These are phyloP conservation scores for Plotosus lineatus DNA, from an alignment of 2,113 vertebrate species.

Conservation along the genomic window DNA sequence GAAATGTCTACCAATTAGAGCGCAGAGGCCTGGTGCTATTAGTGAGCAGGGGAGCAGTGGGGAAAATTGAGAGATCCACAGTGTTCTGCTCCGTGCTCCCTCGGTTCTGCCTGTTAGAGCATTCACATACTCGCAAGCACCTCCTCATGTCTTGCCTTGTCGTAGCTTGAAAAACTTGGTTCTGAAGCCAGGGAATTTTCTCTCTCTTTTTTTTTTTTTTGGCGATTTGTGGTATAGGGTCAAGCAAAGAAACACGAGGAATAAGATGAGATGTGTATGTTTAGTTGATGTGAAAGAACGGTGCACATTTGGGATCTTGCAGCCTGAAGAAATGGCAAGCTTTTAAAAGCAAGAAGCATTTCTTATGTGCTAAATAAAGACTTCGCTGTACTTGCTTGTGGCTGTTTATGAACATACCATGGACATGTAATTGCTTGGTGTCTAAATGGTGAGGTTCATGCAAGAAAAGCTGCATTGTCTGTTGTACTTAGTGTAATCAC, in stretches of 20 bases:
- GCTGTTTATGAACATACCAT: too few species aligned
- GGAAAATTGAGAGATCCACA: slow-evolving; percentile 40
- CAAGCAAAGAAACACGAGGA: too few species aligned
- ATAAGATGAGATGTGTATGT: neutral
- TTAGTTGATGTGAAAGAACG: neutral
- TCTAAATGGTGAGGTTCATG: too few species aligned
- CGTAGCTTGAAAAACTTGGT: neutral
- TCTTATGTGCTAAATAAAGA: too few species aligned
- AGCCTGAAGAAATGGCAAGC: neutral
- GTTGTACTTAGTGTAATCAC: too few species aligned
- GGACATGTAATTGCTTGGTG: too few species aligned
- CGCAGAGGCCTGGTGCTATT: slow-evolving; percentile 42
- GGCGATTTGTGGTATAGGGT: neutral
- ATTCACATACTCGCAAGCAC: neutral
- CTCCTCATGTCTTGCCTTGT: neutral
- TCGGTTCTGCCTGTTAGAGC: neutral
- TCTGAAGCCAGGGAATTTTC: neutral
- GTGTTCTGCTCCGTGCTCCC: slow-evolving; percentile 22
- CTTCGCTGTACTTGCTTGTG: too few species aligned
- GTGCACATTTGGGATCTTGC: neutral
- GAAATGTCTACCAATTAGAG: slow-evolving; percentile 71
- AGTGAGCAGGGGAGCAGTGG: slow-evolving; percentile 21
- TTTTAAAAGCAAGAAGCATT: neutral
- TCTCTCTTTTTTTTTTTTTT: neutral
- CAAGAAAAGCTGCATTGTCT: too few species aligned